Conservation (phyloP, 2,888 invertebrate species). For the Andrena minutula region DNA sequence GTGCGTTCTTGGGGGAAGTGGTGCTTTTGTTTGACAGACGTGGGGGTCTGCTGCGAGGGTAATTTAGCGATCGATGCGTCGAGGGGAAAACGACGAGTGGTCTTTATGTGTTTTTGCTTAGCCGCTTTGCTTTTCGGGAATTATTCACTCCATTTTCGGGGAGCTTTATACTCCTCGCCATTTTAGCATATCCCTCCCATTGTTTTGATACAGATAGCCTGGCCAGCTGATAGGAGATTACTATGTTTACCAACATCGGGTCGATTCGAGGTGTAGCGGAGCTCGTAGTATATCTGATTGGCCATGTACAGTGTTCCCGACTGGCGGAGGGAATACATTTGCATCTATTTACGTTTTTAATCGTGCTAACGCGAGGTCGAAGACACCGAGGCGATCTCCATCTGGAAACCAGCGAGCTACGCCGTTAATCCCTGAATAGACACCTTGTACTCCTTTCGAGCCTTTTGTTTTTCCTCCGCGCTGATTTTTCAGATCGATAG, state of each 20-base stretch:
- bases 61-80: constrained; percentile 46
- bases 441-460: neutral
- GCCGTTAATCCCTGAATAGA: neutral
- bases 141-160: neutral
- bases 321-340: constrained; percentile 21
- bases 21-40: constrained; percentile 37
- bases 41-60: constrained; percentile 39
- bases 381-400: neutral
- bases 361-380: neutral
- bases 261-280: neutral
- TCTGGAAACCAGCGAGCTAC: neutral
- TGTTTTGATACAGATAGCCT: no score
- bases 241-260: neutral
- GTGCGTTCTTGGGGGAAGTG: constrained; percentile 14
- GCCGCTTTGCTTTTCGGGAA: neutral
- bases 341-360: constrained; percentile 19
- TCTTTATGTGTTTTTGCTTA: neutral
- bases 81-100: constrained; percentile 37
- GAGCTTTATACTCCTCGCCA: neutral
- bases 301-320: neutral
- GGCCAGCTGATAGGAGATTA: neutral
- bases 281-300: neutral
- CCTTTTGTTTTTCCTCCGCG: neutral
- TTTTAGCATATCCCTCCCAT: neutral
- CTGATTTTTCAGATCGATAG: constrained; percentile 1